Conservation (phyloP, 2,888 invertebrate genomes). For the Rhamphomyia laevipes region DNA sequence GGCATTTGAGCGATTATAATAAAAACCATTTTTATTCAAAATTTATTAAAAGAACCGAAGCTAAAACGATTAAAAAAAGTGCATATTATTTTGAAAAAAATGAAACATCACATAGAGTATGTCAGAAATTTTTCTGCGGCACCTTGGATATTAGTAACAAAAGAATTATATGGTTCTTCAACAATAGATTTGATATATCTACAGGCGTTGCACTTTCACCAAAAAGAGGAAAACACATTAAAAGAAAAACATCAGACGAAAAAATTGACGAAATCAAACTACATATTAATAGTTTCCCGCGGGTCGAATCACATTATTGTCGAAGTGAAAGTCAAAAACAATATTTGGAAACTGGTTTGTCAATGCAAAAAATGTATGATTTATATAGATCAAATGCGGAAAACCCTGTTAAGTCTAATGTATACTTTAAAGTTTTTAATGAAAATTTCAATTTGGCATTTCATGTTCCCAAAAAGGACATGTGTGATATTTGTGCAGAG, state of each 20-base stretch:
- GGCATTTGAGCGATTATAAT: constrained; percentile 3
- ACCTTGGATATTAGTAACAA: constrained; percentile 6
- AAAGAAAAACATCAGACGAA: constrained; percentile 9
- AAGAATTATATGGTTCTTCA: constrained; percentile 7
- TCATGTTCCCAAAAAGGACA: background rate
- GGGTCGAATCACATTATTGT: constrained; percentile 13
- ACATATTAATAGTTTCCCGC: constrained; percentile 14
- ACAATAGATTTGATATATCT: constrained; percentile 3
- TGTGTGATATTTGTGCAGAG: background rate
- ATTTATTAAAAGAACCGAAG: constrained; percentile 4
- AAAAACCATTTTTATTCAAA: constrained; percentile 6
- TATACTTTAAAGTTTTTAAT: constrained; percentile 1
- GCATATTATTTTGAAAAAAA: constrained; percentile 7
- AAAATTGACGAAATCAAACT: constrained; percentile 8
- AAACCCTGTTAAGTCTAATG: background rate
- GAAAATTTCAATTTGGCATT: background rate
- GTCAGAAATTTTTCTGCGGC: constrained; percentile 6
- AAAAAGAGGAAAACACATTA: constrained; percentile 6
- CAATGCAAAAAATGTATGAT: constrained; percentile 10
- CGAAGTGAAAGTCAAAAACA: constrained; percentile 6
- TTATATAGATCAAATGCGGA: constrained; percentile 5
- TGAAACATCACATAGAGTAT: constrained; percentile 4
- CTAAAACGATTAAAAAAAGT: constrained; percentile 6
- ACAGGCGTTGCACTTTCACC: constrained; percentile 5
- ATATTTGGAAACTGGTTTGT: constrained; percentile 10